Evolutionary conservation across 2,888 invertebrate species (phyloP).

Genomic region (Rapana venosa): DNA sequence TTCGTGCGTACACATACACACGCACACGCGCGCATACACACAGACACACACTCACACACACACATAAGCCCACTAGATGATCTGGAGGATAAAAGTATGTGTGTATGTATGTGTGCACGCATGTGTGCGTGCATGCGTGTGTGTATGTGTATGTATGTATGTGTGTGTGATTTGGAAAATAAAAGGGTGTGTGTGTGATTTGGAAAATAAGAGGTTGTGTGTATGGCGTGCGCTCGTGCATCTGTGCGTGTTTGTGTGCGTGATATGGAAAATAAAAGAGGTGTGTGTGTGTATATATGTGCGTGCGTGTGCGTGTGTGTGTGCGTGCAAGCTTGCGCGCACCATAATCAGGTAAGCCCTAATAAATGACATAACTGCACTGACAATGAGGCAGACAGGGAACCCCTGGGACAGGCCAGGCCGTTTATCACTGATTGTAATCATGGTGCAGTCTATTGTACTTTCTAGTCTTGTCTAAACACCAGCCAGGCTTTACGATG

Average conservation of each 20-base stretch:
- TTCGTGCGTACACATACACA: not conserved
- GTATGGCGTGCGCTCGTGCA: not conserved
- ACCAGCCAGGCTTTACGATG: no score
- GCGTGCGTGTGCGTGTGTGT: not conserved
- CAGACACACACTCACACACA: not conserved
- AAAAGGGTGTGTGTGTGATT: not conserved
- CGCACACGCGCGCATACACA: not conserved
- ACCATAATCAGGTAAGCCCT: no score
- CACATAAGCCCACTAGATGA: not conserved
- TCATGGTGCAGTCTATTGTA: no score
- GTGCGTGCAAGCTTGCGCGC: not conserved
- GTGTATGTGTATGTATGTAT: not conserved
- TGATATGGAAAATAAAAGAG: no score
- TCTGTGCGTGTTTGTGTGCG: not conserved
- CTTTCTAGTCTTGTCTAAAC: no score
- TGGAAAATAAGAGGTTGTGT: not conserved
- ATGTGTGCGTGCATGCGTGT: not conserved
- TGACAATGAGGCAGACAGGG: no score
- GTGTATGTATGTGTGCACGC: not conserved
- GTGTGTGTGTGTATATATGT: constrained; percentile 2
- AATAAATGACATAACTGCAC: no score
- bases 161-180: not conserved
- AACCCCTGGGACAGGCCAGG: no score
- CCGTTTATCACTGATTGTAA: no score
- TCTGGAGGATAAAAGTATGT: not conserved